Percentiles rank a stretch among this genome's conserved stretches.
These are phyloP conservation scores for Fistularia tabacaria DNA, from an alignment of 2,797 vertebrate genomes.

Conservation along the genomic window DNA sequence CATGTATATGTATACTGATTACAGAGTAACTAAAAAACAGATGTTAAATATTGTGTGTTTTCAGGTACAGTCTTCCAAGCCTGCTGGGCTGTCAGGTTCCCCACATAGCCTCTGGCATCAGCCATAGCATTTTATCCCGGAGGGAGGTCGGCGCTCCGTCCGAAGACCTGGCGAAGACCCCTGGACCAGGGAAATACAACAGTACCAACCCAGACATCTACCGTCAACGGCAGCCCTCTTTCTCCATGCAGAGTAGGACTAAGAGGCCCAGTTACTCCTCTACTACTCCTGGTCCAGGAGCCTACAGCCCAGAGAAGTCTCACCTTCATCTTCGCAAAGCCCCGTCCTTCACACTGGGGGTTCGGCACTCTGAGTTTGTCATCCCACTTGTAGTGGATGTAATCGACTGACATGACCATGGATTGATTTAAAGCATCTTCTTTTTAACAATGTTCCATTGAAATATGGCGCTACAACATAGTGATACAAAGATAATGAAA, in stretches of 20 bases:
- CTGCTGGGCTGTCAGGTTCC: slow-evolving; percentile 77
- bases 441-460: slow-evolving; percentile 22
- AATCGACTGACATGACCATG: slow-evolving; percentile 47
- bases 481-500: too few relatives aligned
- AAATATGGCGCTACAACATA: slow-evolving; percentile 11
- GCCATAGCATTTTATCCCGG: slow-evolving; percentile 73
- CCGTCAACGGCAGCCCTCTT: slow-evolving; percentile 77
- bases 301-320: slow-evolving; percentile 81
- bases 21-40: not conserved
- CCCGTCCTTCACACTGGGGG: slow-evolving; percentile 80
- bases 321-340: slow-evolving; percentile 65
- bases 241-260: slow-evolving; percentile 82
- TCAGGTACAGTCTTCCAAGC: slow-evolving; percentile 80
- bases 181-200: slow-evolving; percentile 81
- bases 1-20: not conserved
- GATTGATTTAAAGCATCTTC: slow-evolving; percentile 1
- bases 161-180: slow-evolving; percentile 78
- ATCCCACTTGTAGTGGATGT: slow-evolving; percentile 72
- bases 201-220: slow-evolving; percentile 77
- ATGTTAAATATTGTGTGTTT: not conserved
- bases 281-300: slow-evolving; percentile 77
- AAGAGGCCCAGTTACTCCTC: slow-evolving; percentile 44
- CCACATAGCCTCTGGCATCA: slow-evolving; percentile 78
- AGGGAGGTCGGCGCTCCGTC: slow-evolving; percentile 56
- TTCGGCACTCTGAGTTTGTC: slow-evolving; percentile 81